A percentile compares a stretch with the other conserved stretches of the same genome.
Conservation (phyloP, 2,797 vertebrate species). For the Sebastes steindachneri region DNA sequence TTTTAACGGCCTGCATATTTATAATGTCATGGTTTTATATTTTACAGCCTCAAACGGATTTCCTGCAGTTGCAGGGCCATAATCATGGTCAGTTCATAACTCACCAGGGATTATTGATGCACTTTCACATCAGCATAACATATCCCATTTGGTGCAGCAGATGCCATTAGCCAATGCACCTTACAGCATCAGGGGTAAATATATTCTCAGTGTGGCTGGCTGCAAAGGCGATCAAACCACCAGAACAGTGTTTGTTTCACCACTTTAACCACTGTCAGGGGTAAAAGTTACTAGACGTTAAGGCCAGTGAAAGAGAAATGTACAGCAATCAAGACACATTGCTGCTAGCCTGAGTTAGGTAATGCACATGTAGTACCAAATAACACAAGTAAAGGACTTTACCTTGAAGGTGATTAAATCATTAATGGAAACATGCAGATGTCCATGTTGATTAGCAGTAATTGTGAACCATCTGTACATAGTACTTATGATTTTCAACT, state of each 20-base stretch:
- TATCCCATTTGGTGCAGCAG: conserved; percentile 53
- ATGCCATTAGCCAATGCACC: conserved; percentile 55
- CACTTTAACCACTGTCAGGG: background rate
- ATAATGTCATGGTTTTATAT: conserved; percentile 78
- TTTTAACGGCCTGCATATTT: conserved; percentile 79
- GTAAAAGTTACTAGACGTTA: background rate
- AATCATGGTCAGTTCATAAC: conserved; percentile 80
- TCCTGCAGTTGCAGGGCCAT: conserved; percentile 67
- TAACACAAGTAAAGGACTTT: background rate
- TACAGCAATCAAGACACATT: background rate
- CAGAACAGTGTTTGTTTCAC: background rate
- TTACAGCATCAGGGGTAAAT: conserved; percentile 40
- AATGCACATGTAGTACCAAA: background rate
- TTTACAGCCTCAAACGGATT: conserved; percentile 78
- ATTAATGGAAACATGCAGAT: background rate
- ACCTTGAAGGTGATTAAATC: background rate
- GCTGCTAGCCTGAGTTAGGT: background rate
- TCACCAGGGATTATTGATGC: conserved; percentile 68
- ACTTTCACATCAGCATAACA: conserved; percentile 65
- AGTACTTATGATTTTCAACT: background rate
- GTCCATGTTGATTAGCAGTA: background rate
- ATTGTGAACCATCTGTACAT: background rate
- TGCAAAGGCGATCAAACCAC: conserved; percentile 5
- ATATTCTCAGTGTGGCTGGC: conserved; percentile 8
- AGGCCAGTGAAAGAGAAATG: background rate